Conservation (phyloP, 2,888 invertebrate genomes). For the Lochmaea crataegi region DNA sequence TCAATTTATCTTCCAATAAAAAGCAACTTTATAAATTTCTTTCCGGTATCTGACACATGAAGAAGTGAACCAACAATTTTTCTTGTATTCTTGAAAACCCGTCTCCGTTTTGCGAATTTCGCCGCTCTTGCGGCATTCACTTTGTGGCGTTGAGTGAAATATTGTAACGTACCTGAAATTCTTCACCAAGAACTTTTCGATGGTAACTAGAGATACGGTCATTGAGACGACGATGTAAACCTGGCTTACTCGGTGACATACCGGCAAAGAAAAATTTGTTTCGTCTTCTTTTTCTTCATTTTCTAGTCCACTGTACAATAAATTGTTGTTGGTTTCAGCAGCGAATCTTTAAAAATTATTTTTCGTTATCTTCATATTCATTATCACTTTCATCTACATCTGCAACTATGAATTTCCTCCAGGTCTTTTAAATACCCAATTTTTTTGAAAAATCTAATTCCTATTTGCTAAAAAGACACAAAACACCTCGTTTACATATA, state of each 20-base stretch:
- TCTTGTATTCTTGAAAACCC: background rate
- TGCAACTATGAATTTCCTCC: background rate
- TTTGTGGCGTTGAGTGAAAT: constrained; percentile 59
- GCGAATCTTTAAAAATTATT: too few species aligned
- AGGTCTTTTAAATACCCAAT: background rate
- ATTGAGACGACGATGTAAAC: constrained; percentile 53
- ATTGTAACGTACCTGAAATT: constrained; percentile 62
- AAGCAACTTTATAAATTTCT: background rate
- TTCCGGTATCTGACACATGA: background rate
- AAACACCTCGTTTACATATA: constrained; percentile 5
- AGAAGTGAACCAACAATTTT: background rate
- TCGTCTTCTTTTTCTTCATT: background rate
- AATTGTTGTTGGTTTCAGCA: too few species aligned
- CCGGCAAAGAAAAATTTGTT: background rate
- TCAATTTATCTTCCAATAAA: background rate
- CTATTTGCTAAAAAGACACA: background rate
- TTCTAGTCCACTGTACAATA: background rate
- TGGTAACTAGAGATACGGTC: constrained; percentile 62
- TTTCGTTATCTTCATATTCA: too few species aligned
- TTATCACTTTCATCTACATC: background rate
- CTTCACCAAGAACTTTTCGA: constrained; percentile 62
- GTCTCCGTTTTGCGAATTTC: constrained; percentile 54
- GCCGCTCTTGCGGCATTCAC: constrained; percentile 51
- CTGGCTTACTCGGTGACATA: background rate
- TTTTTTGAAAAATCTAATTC: background rate